Base-by-base conservation (phyloP, 1,140 invertebrate species). In the Trinorchestia longiramus region DNA sequence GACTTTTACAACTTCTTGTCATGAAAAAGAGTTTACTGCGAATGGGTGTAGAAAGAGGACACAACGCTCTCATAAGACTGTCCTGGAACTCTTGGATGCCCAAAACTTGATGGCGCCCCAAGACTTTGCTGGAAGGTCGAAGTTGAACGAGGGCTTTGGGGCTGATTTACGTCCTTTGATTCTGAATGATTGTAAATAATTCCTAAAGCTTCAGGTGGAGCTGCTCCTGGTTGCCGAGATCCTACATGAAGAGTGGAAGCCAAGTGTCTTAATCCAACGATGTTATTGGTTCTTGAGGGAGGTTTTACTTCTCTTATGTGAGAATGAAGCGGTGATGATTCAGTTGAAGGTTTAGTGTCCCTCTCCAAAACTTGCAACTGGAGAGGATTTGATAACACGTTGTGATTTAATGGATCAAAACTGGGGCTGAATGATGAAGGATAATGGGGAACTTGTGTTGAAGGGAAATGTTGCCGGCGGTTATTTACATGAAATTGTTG, bases 211-310 rank as follows among this genome's bases (percentile, higher is more conserved):
- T 94, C 3, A 6, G 92, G 92, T 36, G 92, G 43, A 15, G 92
- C 92, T 15, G 92, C 92, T 45, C 92, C 92, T 17, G 92, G 92
- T 47, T 94, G 92, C 47, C 92, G 92, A 45, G 92, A 94, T 40
- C 92, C 92, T 0, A 94, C 92, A 47, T 94, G 92, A 42, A 94
- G 44, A 43, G 92, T 94, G 4, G 92, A 45, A 11, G 43, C 23
- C 44, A 94, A 94, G 40, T 94, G 43, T 40, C 92, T 45, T 4
- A 43, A 44, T 8, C 15, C 43, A 43, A 94, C 44, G 4, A 11
- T 23, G 23, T 94, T 42, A 0, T 43, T 43, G 6, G 43, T 40
- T 43, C 43, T 94, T 94, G 92, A 43, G 36, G 36, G 11, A 45
- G 92, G 36, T 45, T 43, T 40, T 3, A 43, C 43, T 47, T 42